Evolutionary conservation across 2,113 vertebrate species (phyloP).

Genomic region (Corythoichthys haematopterus): DNA sequence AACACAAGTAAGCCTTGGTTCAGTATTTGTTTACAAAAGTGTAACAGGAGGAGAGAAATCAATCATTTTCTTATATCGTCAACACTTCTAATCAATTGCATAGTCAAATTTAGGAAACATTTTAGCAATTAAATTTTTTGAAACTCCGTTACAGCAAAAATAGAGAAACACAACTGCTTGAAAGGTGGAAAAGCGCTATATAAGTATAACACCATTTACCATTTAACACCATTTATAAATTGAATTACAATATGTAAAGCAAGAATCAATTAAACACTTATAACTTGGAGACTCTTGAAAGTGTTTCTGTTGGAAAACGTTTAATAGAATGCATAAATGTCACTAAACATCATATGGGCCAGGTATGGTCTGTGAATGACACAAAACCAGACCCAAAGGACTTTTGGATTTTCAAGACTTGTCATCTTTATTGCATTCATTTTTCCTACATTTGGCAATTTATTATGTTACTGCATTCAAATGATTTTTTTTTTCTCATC

Average conservation of each 20-base stretch:
- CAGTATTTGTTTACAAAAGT: neutral
- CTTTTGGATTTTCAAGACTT: neutral
- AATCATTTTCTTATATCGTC: neutral
- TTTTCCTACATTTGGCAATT: neutral
- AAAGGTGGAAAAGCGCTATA: no score
- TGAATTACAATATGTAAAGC: neutral
- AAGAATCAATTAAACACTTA: neutral
- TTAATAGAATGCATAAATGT: no score
- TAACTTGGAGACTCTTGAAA: neutral
- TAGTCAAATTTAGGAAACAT: neutral
- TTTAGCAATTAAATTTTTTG: no score
- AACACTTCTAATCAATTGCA: neutral
- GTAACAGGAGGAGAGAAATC: neutral
- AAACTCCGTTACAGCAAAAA: no score
- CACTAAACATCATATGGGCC: no score
- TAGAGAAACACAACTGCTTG: no score
- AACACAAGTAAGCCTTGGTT: neutral
- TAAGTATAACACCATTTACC: no score
- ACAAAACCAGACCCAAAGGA: no score
- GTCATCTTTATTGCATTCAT: neutral
- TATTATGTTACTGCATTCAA: neutral
- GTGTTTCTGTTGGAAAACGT: no score
- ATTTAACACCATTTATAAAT: no score
- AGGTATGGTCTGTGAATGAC: no score
- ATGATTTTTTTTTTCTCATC: neutral